phyloP scores from a whole-genome alignment of 2,888 invertebrate species.

The Elegia similella region DNA sequence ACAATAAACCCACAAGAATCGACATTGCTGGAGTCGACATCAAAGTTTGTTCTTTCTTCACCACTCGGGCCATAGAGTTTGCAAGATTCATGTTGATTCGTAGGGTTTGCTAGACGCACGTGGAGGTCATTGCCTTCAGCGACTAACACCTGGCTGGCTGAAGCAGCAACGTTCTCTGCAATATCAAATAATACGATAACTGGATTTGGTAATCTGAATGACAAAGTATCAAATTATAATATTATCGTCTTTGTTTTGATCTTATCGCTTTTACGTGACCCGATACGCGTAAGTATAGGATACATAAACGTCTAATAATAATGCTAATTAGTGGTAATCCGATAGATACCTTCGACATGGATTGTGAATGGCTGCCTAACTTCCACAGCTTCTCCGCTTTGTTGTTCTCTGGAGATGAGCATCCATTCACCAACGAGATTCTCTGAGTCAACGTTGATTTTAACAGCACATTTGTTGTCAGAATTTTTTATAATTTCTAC shows the following conservation, averaged over 20 bases:
- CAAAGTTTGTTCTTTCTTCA: conserved; percentile 25
- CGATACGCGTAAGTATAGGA: conserved; percentile 41
- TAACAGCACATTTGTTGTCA: conserved; percentile 46
- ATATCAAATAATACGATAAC: conserved; percentile 17
- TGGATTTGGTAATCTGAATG: neutral
- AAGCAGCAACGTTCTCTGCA: conserved; percentile 49
- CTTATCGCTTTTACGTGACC: conserved; percentile 60
- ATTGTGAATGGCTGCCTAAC: conserved; percentile 53
- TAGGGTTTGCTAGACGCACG: conserved; percentile 45
- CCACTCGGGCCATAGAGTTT: conserved; percentile 43
- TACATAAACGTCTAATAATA: conserved; percentile 26
- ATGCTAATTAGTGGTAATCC: conserved; percentile 29
- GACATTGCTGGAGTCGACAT: conserved; percentile 34
- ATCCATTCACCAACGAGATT: conserved; percentile 54
- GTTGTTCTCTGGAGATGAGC: conserved; percentile 47
- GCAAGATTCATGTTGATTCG: conserved; percentile 45
- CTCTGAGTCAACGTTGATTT: conserved; percentile 38
- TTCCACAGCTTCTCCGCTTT: conserved; percentile 39
- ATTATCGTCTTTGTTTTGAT: conserved; percentile 36
- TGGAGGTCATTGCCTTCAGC: conserved; percentile 50
- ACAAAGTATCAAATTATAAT: conserved; percentile 21
- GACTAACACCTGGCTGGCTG: conserved; percentile 38
- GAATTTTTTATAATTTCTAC: conserved; percentile 37
- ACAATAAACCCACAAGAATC: conserved; percentile 52
- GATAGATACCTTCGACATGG: conserved; percentile 54